Evolutionary conservation across 2,797 vertebrate genomes (phyloP).

Genomic region (Cheirogaleus major): DNA sequence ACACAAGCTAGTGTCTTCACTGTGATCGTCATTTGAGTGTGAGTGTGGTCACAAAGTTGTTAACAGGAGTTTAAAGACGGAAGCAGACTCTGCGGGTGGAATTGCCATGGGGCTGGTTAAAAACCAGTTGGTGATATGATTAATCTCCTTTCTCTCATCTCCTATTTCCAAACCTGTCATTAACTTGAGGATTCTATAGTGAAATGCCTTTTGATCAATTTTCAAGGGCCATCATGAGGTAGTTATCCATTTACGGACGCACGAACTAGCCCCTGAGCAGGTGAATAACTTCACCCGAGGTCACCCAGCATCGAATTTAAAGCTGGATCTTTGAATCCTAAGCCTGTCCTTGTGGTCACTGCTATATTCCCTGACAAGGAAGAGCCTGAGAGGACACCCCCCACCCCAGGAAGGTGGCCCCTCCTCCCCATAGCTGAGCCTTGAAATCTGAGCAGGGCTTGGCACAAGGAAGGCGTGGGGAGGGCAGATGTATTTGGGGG

Average conservation of each 20-base stretch:
- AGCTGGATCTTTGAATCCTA: background rate
- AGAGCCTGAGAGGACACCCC: background rate
- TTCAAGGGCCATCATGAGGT: background rate
- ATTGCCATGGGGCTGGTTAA: background rate
- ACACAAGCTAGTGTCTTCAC: background rate
- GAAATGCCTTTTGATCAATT: background rate
- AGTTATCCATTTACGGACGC: background rate
- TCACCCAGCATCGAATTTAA: background rate
- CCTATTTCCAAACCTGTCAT: background rate
- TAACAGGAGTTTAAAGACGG: background rate
- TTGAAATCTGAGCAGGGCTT: background rate
- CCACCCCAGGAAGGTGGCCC: background rate
- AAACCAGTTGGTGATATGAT: background rate
- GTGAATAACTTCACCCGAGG: background rate
- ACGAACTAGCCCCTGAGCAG: background rate
- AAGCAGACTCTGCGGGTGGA: background rate
- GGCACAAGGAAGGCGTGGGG: background rate
- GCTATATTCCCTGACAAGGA: background rate
- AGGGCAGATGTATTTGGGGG: background rate
- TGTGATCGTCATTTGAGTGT: background rate
- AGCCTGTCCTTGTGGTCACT: background rate
- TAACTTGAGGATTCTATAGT: background rate
- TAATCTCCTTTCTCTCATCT: background rate
- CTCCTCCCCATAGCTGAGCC: background rate
- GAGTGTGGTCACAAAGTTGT: background rate